Base-by-base conservation (phyloP, 2,113 vertebrate genomes). In the Alouatta palliata region DNA sequence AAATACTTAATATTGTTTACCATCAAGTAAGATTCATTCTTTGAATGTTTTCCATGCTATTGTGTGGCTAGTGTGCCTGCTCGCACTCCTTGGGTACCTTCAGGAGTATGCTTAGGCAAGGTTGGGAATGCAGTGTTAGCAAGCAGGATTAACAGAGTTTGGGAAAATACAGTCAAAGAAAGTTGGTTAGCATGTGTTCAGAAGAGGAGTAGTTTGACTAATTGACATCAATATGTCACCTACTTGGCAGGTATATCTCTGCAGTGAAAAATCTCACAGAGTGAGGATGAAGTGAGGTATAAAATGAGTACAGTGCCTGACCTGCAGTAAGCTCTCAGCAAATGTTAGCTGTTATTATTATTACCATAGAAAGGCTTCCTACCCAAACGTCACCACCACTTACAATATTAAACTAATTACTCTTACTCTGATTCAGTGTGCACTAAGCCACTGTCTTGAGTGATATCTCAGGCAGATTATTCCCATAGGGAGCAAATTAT, bases 261-360 rank as follows among this genome's bases (percentile, higher is more conserved):
- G n/a, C 79, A 81, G 8, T 88, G 77, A 86, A 87, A 94, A 90
- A 79, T 54, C 70, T 94, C 70, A 54, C 14, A 40, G 91, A 82
- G 73, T 40, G 32, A 92, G 37, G 75, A 93, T 89, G 91, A 95
- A 94, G 96, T 95, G 93, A 97, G 61, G 80, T 73, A 90, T 54
- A 23, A 94, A 91, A 75, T 40, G 80, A 95, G 45, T 80, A 75
- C 56, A 95, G 84, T 64, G 61, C 70, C 79, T 89, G 86, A 83
- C 21, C 49, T 8, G 20, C 13, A 45, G 11, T 77, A 66, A 84
- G 37, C 52, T 43, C 76, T 89, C 70, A 90, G 45, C 80, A 88
- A 96, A 81, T 66, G 82, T 80, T 93, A 83, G 79, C 70, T 91
- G 16, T 58, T 94, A 52, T 87, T 95, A 76, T 85, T 82, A 37